Base-by-base conservation (phyloP, 2,113 vertebrate genomes). In the Trochalopteron elliotii region DNA sequence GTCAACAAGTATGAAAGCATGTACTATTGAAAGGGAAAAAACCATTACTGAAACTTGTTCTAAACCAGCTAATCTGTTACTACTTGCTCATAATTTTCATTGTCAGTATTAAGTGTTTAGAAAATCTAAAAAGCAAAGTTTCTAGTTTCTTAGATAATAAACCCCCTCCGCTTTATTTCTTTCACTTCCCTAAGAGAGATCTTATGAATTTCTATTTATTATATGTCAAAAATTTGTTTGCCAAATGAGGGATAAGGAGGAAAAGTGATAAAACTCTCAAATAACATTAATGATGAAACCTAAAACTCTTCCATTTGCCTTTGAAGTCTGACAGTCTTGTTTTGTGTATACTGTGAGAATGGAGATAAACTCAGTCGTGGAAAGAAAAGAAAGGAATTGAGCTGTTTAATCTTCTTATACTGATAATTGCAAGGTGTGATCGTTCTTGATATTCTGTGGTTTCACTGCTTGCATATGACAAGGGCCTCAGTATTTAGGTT, bases 381-480 rank as follows among this genome's bases (percentile, higher is more conserved):
- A 87, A 93, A 92, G 56, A 89, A 94, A 94, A 94, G 35, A 83
- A 94, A 95, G 50, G 53, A 95, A 78, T 31, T 52, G 67, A 93
- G 44, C 72, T 92, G 85, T 92, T 97, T 94, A 97, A 96, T 96
- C 95, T 96, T 95, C 94, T 94, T 96, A 96, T 17, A 75, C 56
- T 86, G 87, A 94, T 96, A 96, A 97, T 89, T 97, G 61, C 35
- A 93, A 94, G 42, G 67, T 83, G 82, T 59, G 67, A 80, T 91
- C 93, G 68, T 89, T 96, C 67, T 89, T 95, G 87, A 72, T 65
- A 90, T 28, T 85, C 27, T 77, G 37, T 94, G 80, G 33, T 74
- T 94, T 79, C 74, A 52, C 12, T 91, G 39, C 12, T 89, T 96
- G 81, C 57, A 39, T 28, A 35, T 61, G 52, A 56, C 47, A 81